Conservation (phyloP, 2,888 invertebrate genomes). For the Athalia rosae region DNA sequence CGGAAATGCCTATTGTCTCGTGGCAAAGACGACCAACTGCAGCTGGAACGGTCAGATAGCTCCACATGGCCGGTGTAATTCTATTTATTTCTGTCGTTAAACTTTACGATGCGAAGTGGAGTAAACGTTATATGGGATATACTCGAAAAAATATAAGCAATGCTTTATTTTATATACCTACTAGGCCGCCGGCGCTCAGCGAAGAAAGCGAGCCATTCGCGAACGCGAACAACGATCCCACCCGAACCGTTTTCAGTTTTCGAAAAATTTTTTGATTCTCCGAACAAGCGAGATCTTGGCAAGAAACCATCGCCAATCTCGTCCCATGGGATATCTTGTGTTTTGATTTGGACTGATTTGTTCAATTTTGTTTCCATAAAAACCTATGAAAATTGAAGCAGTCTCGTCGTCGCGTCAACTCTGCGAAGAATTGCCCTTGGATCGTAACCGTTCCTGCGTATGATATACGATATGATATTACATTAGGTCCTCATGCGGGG, state of each 20-base stretch:
- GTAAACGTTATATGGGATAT: slow-evolving; percentile 28
- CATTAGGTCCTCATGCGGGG: slow-evolving; percentile 14
- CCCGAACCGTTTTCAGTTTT: not conserved
- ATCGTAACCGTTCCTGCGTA: slow-evolving; percentile 26
- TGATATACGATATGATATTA: too few species aligned
- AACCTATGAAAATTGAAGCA: too few species aligned
- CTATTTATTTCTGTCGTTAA: slow-evolving; percentile 38
- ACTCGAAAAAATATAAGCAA: slow-evolving; percentile 13
- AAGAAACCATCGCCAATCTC: too few species aligned
- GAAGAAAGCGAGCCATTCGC: slow-evolving; percentile 10
- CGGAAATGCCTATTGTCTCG: slow-evolving; percentile 35
- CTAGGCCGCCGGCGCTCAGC: slow-evolving; percentile 26
- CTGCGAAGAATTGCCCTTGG: too few species aligned
- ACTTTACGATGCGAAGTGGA: slow-evolving; percentile 42
- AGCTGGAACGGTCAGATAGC: slow-evolving; percentile 11
- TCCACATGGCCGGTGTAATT: slow-evolving; percentile 22
- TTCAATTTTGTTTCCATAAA: too few species aligned
- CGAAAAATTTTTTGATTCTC: too few species aligned
- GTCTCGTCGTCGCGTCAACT: too few species aligned
- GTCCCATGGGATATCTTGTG: too few species aligned
- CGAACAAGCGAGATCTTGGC: too few species aligned
- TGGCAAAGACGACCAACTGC: slow-evolving; percentile 9
- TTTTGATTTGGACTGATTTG: too few species aligned
- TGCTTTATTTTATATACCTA: slow-evolving; percentile 40
- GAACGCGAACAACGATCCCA: slow-evolving; percentile 19